These are phyloP conservation scores for Aramus guarauna DNA, from an alignment of 2,113 vertebrate genomes.

Conservation along the genomic window DNA sequence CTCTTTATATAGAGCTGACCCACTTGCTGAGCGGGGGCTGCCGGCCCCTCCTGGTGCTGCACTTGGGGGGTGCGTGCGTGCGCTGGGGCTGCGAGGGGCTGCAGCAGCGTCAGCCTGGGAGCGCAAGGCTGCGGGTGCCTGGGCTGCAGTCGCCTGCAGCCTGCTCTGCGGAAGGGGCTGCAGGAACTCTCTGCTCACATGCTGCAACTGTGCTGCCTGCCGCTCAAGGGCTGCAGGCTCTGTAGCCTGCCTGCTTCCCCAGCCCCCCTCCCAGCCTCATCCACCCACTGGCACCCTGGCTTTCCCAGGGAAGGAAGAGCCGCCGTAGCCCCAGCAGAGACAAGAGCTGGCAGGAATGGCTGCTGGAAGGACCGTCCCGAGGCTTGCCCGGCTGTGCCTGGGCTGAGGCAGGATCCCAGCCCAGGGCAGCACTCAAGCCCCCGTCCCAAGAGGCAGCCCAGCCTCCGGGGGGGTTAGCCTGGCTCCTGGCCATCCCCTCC, in stretches of 20 bases:
- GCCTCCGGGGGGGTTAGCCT: not conserved
- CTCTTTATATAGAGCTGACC: conserved; percentile 45
- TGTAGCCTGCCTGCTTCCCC: not conserved
- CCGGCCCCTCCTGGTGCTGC: not conserved
- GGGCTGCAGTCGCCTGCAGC: not conserved
- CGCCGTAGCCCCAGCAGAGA: not conserved
- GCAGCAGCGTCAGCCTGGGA: not conserved
- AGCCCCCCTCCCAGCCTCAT: not conserved
- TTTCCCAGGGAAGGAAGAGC: not conserved
- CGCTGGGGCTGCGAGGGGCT: not conserved
- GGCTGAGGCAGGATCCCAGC: not conserved
- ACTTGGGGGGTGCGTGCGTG: not conserved
- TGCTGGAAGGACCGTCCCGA: not conserved
- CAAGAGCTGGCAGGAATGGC: not conserved
- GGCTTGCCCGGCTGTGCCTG: not conserved
- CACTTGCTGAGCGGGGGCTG: conserved; percentile 11
- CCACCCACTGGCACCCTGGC: not conserved
- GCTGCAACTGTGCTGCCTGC: not conserved
- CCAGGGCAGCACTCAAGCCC: not conserved
- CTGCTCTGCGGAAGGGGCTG: not conserved
- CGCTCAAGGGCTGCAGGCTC: not conserved
- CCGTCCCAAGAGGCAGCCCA: not conserved
- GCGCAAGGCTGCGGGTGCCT: not conserved
- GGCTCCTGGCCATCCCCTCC: not conserved
- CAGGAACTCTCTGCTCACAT: not conserved